phyloP scores from a whole-genome alignment of 2,888 invertebrate genomes.

The Argynnis bischoffii region DNA sequence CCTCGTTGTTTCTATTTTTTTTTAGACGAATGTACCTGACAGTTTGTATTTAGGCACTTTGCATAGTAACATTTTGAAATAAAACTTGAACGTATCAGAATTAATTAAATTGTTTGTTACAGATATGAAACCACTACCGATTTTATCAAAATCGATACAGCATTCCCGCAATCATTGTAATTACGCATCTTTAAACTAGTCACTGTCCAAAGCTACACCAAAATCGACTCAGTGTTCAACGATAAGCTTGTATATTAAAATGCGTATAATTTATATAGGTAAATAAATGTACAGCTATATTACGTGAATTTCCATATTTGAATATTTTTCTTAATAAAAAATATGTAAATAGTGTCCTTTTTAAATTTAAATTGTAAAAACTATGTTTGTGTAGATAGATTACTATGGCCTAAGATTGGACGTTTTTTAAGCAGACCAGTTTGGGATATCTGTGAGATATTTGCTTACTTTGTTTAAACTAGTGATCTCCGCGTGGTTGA shows the following conservation, averaged over 20 bases:
- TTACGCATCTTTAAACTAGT: conserved; percentile 44
- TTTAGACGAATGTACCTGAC: conserved; percentile 12
- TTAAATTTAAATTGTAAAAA: conserved; percentile 58
- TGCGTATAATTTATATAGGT: conserved; percentile 34
- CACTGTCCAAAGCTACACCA: conserved; percentile 42
- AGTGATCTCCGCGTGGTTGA: no score
- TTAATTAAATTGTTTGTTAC: conserved; percentile 23
- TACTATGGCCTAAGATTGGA: conserved; percentile 39
- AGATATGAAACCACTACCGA: conserved; percentile 25
- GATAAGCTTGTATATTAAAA: conserved; percentile 21
- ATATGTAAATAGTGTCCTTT: conserved; percentile 56
- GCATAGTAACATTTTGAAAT: background rate
- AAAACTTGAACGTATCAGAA: background rate
- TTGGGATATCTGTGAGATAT: background rate
- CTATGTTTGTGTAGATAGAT: conserved; percentile 45
- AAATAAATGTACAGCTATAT: conserved; percentile 57
- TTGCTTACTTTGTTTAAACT: background rate
- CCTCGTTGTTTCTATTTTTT: conserved; percentile 9
- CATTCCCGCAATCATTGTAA: conserved; percentile 17
- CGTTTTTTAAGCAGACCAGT: conserved; percentile 35
- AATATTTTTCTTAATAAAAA: conserved; percentile 62
- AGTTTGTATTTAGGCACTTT: conserved; percentile 1
- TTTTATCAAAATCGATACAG: conserved; percentile 12
- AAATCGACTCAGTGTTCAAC: conserved; percentile 24
- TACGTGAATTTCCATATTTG: conserved; percentile 51